phyloP scores from a whole-genome alignment of 2,797 vertebrate species.

The Catamblyrhynchus diadema region DNA sequence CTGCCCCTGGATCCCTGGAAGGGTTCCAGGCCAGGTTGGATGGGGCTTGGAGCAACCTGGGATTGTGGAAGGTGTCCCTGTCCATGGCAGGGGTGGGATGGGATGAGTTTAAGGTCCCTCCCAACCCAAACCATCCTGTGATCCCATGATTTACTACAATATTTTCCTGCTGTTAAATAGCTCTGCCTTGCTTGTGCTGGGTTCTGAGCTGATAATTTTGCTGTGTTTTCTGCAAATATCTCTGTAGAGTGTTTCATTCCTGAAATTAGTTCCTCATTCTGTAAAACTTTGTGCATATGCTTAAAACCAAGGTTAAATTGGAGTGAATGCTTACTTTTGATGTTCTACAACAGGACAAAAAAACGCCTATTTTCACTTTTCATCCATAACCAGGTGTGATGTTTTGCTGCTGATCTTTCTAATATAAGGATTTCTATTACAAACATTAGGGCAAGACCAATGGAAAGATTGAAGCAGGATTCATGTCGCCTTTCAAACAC shows the following conservation, averaged over 20 bases:
- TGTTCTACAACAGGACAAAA: neutral
- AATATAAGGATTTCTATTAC: neutral
- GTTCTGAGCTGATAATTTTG: neutral
- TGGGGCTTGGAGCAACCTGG: fast-evolving
- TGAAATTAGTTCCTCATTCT: neutral
- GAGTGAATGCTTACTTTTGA: fast-evolving
- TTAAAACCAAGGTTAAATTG: neutral
- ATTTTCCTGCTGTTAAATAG: too few relatives aligned
- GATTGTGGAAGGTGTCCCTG: fast-evolving
- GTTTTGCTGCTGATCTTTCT: neutral
- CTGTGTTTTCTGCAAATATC: neutral
- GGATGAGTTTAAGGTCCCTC: fast-evolving
- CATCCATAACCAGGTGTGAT: fast-evolving
- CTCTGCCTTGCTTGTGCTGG: neutral
- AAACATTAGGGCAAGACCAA: neutral
- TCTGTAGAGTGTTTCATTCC: fast-evolving
- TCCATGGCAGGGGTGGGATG: fast-evolving
- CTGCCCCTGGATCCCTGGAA: neutral
- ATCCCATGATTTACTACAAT: neutral
- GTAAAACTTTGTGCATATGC: neutral
- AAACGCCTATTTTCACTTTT: neutral
- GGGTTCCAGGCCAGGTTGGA: neutral
- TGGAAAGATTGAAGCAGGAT: neutral
- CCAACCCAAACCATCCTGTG: neutral
- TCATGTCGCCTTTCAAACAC: neutral